Evolutionary conservation across 1,140 invertebrate species (phyloP).

Genomic region (Sesamia nonagrioides): DNA sequence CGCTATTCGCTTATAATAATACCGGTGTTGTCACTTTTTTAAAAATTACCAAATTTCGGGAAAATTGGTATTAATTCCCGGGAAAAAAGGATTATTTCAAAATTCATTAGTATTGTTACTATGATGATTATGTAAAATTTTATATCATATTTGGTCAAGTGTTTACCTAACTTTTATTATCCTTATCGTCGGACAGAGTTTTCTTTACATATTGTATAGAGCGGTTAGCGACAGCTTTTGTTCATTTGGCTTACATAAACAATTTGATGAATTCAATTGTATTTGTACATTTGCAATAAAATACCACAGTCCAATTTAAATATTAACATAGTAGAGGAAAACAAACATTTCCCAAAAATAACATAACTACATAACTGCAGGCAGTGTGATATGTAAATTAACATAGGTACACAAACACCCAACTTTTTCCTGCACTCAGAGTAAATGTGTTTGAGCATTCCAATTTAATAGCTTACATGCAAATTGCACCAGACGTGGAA

Average conservation of each 20-base stretch:
- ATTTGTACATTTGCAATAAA: neutral
- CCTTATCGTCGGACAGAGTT: too few relatives aligned
- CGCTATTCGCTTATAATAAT: too few relatives aligned
- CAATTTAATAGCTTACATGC: constrained; percentile 24
- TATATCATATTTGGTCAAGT: too few relatives aligned
- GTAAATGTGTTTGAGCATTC: constrained; percentile 9
- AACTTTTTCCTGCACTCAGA: constrained; percentile 6
- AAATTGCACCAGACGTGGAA: constrained; percentile 1
- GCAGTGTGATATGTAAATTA: constrained; percentile 6
- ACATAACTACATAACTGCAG: neutral
- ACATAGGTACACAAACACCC: neutral
- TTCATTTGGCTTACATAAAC: neutral
- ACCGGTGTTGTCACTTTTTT: too few relatives aligned
- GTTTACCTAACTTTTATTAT: too few relatives aligned
- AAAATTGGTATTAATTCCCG: too few relatives aligned
- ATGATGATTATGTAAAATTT: too few relatives aligned
- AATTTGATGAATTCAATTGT: neutral
- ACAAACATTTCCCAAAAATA: neutral
- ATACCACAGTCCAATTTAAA: neutral
- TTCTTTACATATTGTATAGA: too few relatives aligned
- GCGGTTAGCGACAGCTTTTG: constrained; percentile 65
- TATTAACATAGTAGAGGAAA: neutral
- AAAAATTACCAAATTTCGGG: too few relatives aligned
- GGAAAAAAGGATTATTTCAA: too few relatives aligned
- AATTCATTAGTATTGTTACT: too few relatives aligned